These are phyloP conservation scores for Drosophila orena DNA, from an alignment of 1,140 invertebrate species.

Conservation along the genomic window DNA sequence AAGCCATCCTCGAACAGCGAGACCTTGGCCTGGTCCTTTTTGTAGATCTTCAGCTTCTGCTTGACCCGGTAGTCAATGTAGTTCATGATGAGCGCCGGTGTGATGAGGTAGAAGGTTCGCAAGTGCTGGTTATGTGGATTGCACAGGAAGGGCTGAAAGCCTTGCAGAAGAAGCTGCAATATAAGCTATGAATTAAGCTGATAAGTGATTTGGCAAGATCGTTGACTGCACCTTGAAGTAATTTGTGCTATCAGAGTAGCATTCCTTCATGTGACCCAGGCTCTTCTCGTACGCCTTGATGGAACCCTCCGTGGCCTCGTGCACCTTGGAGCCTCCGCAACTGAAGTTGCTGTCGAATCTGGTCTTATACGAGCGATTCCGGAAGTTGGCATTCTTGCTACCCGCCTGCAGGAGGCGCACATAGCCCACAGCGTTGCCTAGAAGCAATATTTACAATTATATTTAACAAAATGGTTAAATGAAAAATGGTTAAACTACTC, in stretches of 20 bases:
- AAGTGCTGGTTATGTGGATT: slow-evolving; percentile 95
- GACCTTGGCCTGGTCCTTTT: slow-evolving; percentile 90
- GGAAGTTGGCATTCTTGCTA: slow-evolving; percentile 95
- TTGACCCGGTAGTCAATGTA: slow-evolving; percentile 97
- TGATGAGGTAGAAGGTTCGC: slow-evolving; percentile 96
- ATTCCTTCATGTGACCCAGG: slow-evolving; percentile 88
- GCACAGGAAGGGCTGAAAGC: slow-evolving; percentile 95
- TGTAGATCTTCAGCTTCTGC: slow-evolving; percentile 95
- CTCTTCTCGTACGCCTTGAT: slow-evolving; percentile 65
- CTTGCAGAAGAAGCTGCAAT: slow-evolving; percentile 91
- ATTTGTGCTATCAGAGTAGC: slow-evolving; percentile 96
- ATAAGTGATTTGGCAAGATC: neutral
- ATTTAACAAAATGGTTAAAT: too few relatives aligned
- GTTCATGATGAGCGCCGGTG: slow-evolving; percentile 97
- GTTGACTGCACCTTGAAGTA: slow-evolving; percentile 92
- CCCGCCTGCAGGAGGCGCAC: slow-evolving; percentile 97
- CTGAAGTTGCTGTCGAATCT: slow-evolving; percentile 88
- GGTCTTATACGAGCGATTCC: slow-evolving; percentile 95
- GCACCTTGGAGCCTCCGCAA: slow-evolving; percentile 86
- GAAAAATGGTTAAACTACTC: too few relatives aligned
- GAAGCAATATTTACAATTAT: neutral
- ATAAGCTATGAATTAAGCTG: too few relatives aligned
- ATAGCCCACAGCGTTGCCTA: slow-evolving; percentile 98
- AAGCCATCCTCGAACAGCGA: slow-evolving; percentile 98
- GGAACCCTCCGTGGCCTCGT: slow-evolving; percentile 70